phyloP scores from a whole-genome alignment of 2,888 invertebrate species.

The Camponotus fellah region DNA sequence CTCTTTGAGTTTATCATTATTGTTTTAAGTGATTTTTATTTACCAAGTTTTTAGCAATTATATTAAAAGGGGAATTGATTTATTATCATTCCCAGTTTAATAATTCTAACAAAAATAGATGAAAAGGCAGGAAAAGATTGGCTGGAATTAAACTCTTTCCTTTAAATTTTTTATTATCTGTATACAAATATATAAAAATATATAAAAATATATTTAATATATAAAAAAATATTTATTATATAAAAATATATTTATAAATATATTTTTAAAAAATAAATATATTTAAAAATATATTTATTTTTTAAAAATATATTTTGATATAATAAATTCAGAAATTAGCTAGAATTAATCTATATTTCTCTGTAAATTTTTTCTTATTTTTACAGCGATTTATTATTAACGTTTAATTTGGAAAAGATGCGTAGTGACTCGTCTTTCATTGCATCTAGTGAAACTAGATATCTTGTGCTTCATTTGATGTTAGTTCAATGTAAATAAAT shows the following conservation, averaged over 20 bases:
- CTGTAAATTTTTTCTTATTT: neutral
- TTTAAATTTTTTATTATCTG: neutral
- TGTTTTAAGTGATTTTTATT: neutral
- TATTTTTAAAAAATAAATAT: no score
- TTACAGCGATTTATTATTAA: neutral
- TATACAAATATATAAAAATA: no score
- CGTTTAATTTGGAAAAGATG: neutral
- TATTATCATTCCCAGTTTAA: neutral
- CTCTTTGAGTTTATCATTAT: neutral
- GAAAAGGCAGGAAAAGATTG: neutral
- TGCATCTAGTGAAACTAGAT: neutral
- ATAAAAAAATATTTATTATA: no score
- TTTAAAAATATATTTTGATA: no score
- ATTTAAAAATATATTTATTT: no score
- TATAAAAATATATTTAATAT: no score
- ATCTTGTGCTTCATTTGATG: constrained; percentile 8
- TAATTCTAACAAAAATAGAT: neutral
- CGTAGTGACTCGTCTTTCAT: neutral
- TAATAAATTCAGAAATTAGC: neutral
- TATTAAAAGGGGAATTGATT: neutral
- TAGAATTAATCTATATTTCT: neutral
- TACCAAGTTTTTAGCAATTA: neutral
- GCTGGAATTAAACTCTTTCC: neutral
- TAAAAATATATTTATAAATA: no score
- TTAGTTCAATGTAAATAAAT: constrained; percentile 28